Percentiles rank a stretch among this genome's conserved stretches.
phyloP scores from a whole-genome alignment of 2,113 vertebrate species.

The Ptilorrhoa leucosticta region DNA sequence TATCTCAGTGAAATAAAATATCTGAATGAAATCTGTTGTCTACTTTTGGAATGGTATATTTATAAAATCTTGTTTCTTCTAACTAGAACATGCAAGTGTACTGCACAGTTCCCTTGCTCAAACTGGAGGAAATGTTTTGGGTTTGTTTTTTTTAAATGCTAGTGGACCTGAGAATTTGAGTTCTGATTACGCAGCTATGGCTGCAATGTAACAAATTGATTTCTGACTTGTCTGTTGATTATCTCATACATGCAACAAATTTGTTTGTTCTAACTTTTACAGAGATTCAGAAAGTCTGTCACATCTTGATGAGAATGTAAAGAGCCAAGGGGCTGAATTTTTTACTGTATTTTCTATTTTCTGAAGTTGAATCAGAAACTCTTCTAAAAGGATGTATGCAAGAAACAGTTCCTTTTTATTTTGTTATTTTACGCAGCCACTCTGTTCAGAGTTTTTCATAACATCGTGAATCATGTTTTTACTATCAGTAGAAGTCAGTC shows the following conservation, averaged over 20 bases:
- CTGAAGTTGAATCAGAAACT: not conserved
- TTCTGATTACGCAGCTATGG: not conserved
- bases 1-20: not conserved
- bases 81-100: accelerated
- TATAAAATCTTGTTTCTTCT: not conserved
- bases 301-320: not conserved
- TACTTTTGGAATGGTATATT: not conserved
- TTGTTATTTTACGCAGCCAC: not conserved
- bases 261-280: not conserved
- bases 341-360: not conserved
- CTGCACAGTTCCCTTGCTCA: not conserved
- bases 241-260: not conserved
- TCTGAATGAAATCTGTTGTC: not conserved
- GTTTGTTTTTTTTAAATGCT: not conserved
- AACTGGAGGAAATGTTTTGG: not conserved
- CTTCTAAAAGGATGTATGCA: not conserved
- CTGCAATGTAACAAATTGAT: not conserved
- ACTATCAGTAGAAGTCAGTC: not conserved
- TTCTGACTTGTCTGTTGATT: not conserved
- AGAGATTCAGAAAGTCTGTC: not conserved
- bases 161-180: not conserved
- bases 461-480: not conserved
- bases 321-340: not conserved
- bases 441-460: not conserved
- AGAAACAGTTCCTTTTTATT: not conserved